A percentile compares a stretch with the other conserved stretches of the same genome.
Conservation (phyloP, 2,113 vertebrate species). For the Toxotes chatareus region DNA sequence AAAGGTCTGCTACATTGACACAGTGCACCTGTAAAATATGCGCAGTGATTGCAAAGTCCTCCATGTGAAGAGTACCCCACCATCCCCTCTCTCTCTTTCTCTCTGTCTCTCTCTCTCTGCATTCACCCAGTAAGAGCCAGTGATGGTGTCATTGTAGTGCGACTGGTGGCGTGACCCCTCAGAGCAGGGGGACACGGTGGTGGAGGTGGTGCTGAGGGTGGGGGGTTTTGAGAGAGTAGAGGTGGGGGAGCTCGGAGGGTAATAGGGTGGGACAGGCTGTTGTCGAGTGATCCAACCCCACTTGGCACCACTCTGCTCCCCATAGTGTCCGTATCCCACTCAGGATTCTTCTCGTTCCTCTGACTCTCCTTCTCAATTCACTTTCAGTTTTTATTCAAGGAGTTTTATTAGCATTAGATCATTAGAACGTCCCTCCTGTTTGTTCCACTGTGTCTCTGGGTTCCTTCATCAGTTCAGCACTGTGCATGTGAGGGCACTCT, state of each 20-base stretch:
- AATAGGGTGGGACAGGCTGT: constrained; percentile 80
- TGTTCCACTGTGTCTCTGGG: neutral
- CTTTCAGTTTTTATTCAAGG: constrained; percentile 33
- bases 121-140: constrained; percentile 59
- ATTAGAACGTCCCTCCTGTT: constrained; percentile 10
- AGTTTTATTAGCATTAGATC: constrained; percentile 28
- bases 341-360: constrained; percentile 48
- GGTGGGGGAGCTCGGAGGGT: constrained; percentile 61
- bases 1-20: constrained; percentile 53
- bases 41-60: constrained; percentile 77
- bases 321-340: constrained; percentile 53
- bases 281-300: constrained; percentile 81
- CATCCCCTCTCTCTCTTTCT: constrained; percentile 36
- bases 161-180: constrained; percentile 72
- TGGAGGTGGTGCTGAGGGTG: constrained; percentile 46
- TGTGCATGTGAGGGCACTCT: neutral
- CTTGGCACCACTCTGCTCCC: constrained; percentile 78
- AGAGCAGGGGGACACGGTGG: constrained; percentile 36
- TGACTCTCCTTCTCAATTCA: constrained; percentile 29
- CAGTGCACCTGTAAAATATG: constrained; percentile 73
- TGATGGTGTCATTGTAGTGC: constrained; percentile 72
- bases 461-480: neutral
- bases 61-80: constrained; percentile 74
- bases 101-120: constrained; percentile 21
- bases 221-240: constrained; percentile 56